A percentile compares a stretch with the other conserved stretches of the same genome.
Conservation (phyloP, 2,113 vertebrate genomes). For the Callocephalon fimbriatum region DNA sequence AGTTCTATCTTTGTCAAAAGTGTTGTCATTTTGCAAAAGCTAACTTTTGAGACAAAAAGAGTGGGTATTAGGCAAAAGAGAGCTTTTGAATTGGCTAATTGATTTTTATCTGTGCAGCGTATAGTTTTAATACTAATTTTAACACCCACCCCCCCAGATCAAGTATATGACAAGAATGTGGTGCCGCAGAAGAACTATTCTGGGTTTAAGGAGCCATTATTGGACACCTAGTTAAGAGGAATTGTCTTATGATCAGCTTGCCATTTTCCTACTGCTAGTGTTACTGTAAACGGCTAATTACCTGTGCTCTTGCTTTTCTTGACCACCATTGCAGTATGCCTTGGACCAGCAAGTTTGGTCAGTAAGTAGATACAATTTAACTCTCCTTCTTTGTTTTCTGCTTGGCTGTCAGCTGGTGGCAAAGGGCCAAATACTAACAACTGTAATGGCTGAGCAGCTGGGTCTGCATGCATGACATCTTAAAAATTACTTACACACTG, state of each 20-base stretch:
- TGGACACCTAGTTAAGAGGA: neutral
- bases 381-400: slow-evolving; percentile 26
- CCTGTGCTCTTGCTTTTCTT: neutral
- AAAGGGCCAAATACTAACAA: slow-evolving; percentile 13
- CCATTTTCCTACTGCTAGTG: neutral
- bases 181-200: neutral
- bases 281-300: neutral
- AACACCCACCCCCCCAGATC: neutral
- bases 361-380: slow-evolving; percentile 35
- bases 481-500: neutral
- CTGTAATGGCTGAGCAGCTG: slow-evolving; percentile 17
- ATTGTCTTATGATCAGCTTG: neutral
- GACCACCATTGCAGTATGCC: neutral
- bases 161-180: neutral
- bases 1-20: neutral
- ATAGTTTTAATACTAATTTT: neutral
- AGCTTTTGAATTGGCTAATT: neutral
- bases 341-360: neutral
- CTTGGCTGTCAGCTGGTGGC: slow-evolving; percentile 29
- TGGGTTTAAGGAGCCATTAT: neutral
- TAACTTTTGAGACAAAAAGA: neutral
- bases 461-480: neutral
- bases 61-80: neutral
- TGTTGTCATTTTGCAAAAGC: neutral
- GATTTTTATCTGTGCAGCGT: neutral